Conservation (phyloP, 2,797 vertebrate genomes). For the Novumbra hubbsi region DNA sequence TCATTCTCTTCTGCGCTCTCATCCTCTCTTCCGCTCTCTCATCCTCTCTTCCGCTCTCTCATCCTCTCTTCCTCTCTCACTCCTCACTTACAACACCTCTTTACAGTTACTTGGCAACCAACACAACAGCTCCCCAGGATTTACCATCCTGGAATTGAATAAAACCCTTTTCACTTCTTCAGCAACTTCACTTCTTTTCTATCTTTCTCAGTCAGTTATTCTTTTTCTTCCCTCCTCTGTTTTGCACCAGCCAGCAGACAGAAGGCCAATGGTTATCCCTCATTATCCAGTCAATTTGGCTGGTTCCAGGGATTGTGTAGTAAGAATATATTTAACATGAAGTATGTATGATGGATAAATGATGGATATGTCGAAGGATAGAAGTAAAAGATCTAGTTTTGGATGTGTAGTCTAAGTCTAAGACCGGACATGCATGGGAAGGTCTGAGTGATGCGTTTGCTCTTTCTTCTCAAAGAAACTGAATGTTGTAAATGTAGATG, state of each 20-base stretch:
- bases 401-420: neutral
- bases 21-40: slow-evolving; percentile 1
- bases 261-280: neutral
- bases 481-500: neutral
- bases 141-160: slow-evolving; percentile 57
- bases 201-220: neutral
- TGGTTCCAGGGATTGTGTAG: neutral
- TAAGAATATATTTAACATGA: neutral
- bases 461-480: neutral
- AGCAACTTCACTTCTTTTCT: slow-evolving; percentile 36
- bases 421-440: neutral
- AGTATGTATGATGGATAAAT: neutral
- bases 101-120: slow-evolving; percentile 68
- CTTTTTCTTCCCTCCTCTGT: neutral
- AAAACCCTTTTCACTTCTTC: slow-evolving; percentile 48
- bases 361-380: neutral
- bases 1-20: no score
- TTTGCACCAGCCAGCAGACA: neutral
- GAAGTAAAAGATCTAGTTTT: neutral
- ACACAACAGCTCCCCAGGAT: slow-evolving; percentile 60
- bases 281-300: neutral
- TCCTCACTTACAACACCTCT: slow-evolving; percentile 26
- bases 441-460: neutral
- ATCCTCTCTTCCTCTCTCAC: neutral
- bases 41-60: slow-evolving; percentile 2